Percentiles rank a stretch among this genome's conserved stretches.
Conservation (phyloP, 2,113 vertebrate genomes). For the Melanotaenia duboulayi region DNA sequence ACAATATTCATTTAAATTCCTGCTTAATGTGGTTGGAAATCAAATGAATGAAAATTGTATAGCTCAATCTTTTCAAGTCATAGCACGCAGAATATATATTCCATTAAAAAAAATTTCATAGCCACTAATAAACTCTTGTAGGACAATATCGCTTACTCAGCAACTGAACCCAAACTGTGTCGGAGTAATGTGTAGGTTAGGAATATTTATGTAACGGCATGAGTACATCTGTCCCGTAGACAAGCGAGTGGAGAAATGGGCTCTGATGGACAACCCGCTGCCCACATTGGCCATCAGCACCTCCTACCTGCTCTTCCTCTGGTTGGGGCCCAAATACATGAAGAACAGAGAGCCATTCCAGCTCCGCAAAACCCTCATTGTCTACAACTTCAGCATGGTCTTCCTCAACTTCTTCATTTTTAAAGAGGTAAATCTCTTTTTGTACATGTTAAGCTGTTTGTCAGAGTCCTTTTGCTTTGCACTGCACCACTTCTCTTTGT, state of each 20-base stretch:
- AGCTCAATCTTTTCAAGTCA: too few relatives aligned
- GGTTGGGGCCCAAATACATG: constrained; percentile 98
- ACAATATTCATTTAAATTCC: background rate
- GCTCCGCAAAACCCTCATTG: constrained; percentile 92
- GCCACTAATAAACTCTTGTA: too few relatives aligned
- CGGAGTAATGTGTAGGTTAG: background rate
- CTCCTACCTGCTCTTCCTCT: constrained; percentile 95
- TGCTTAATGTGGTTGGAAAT: too few relatives aligned
- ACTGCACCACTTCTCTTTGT: background rate
- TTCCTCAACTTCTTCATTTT: constrained; percentile 98
- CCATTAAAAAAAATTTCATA: too few relatives aligned
- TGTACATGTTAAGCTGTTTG: background rate
- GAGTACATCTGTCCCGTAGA: constrained; percentile 82
- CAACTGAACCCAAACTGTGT: background rate
- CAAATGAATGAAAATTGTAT: too few relatives aligned
- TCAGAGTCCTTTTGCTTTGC: too few relatives aligned
- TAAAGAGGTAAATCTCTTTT: constrained; percentile 88
- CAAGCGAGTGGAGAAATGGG: constrained; percentile 97
- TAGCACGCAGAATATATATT: too few relatives aligned
- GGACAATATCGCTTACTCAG: too few relatives aligned
- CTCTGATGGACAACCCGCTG: constrained; percentile 94
- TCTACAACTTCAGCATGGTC: constrained; percentile 99
- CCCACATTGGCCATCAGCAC: constrained; percentile 95
- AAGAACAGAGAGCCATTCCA: constrained; percentile 95
- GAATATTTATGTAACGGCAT: constrained; percentile 37